Conservation (phyloP, 2,888 invertebrate species). For the Zhuqinia jingwanae region DNA sequence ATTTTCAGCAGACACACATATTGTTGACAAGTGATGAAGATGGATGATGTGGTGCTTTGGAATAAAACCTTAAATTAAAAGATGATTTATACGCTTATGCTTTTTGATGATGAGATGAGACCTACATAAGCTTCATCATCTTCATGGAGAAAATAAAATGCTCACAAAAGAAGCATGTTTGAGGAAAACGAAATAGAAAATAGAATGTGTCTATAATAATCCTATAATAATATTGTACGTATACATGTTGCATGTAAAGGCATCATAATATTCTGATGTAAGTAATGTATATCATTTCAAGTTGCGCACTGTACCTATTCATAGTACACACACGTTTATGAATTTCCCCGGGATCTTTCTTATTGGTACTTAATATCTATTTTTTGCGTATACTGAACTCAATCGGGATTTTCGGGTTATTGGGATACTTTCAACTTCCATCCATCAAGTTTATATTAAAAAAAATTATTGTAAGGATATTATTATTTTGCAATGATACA, state of each 20-base stretch:
- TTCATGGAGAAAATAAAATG: conserved; percentile 56
- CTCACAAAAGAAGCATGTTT: too few relatives aligned
- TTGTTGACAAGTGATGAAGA: conserved; percentile 71
- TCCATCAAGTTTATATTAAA: neutral
- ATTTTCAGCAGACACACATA: conserved; percentile 60
- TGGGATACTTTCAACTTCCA: neutral
- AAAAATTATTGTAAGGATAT: neutral
- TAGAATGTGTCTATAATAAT: too few relatives aligned
- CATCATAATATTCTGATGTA: too few relatives aligned
- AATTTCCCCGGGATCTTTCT: neutral
- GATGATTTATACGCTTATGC: conserved; percentile 71
- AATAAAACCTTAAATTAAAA: conserved; percentile 71
- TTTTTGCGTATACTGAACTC: conserved; percentile 60
- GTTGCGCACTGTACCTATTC: too few relatives aligned
- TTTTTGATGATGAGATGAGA: conserved; percentile 69
- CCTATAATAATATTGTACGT: too few relatives aligned
- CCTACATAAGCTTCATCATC: conserved; percentile 68
- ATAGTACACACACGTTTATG: too few relatives aligned
- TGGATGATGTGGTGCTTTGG: conserved; percentile 71
- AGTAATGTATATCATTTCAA: too few relatives aligned
- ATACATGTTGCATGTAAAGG: too few relatives aligned
- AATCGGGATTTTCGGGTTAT: conserved; percentile 1
- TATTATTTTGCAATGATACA: neutral
- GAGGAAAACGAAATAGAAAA: too few relatives aligned
- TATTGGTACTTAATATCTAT: conserved; percentile 17